Conservation (phyloP, 2,888 invertebrate genomes). For the Synanthedon andrenaeformis region DNA sequence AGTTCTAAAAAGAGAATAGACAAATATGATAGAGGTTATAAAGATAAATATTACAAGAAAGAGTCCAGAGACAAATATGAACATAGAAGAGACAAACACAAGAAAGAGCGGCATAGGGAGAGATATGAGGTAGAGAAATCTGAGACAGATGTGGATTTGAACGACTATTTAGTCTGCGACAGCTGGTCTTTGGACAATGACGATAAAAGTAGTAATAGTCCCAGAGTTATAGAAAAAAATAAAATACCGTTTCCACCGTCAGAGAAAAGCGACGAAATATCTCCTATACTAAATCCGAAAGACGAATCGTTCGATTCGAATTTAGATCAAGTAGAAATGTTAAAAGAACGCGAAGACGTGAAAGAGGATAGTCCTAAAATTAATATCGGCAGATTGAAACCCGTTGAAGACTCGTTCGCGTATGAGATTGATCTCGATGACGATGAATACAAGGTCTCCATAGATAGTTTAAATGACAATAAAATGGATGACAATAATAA, state of each 20-base stretch:
- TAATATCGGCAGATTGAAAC: conserved; percentile 40
- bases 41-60: conserved; percentile 14
- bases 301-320: too few species aligned
- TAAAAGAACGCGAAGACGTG: neutral
- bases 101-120: conserved; percentile 2
- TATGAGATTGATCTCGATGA: conserved; percentile 55
- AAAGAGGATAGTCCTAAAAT: conserved; percentile 14
- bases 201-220: conserved; percentile 39
- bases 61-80: conserved; percentile 14
- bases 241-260: neutral
- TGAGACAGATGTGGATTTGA: conserved; percentile 49
- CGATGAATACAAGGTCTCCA: conserved; percentile 14
- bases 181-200: conserved; percentile 64
- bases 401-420: conserved; percentile 53
- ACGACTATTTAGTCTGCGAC: conserved; percentile 57
- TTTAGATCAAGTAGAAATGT: too few species aligned
- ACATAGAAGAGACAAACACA: conserved; percentile 12
- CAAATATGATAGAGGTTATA: conserved; percentile 13
- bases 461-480: conserved; percentile 40
- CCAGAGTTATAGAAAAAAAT: conserved; percentile 26
- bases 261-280: neutral
- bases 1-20: conserved; percentile 11
- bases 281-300: neutral
- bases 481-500: neutral
- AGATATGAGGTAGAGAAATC: conserved; percentile 4